phyloP scores from a whole-genome alignment of 2,113 vertebrate genomes.

The Patagioenas fasciata region DNA sequence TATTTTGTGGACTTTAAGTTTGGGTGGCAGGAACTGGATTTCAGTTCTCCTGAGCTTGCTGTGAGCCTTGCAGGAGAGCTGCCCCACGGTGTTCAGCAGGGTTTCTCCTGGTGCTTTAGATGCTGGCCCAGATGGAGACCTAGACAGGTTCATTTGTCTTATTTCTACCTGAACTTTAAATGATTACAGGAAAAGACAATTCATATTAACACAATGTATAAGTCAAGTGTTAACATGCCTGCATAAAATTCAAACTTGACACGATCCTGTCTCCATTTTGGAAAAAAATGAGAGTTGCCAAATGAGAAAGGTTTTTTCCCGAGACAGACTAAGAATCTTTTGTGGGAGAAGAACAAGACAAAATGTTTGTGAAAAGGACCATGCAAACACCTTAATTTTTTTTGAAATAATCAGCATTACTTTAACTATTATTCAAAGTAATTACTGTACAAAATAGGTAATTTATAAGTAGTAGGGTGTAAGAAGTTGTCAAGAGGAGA shows the following conservation, averaged over 20 bases:
- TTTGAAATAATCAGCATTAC: neutral
- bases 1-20: neutral
- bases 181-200: neutral
- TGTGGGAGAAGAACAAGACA: neutral
- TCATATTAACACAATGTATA: rapidly evolving
- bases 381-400: neutral
- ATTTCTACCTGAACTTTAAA: neutral
- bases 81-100: neutral
- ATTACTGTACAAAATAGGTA: neutral
- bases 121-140: neutral
- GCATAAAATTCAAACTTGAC: neutral
- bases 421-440: neutral
- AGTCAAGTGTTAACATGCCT: neutral
- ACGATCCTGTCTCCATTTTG: neutral
- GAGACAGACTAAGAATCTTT: neutral
- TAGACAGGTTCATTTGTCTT: neutral
- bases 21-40: neutral
- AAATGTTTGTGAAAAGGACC: neutral
- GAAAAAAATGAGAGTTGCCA: neutral
- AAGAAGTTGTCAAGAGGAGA: neutral
- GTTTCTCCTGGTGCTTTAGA: neutral
- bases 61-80: neutral
- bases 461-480: neutral
- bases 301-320: neutral
- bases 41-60: neutral